Evolutionary conservation across 2,888 invertebrate species (phyloP).

Genomic region (Machimus atricapillus): DNA sequence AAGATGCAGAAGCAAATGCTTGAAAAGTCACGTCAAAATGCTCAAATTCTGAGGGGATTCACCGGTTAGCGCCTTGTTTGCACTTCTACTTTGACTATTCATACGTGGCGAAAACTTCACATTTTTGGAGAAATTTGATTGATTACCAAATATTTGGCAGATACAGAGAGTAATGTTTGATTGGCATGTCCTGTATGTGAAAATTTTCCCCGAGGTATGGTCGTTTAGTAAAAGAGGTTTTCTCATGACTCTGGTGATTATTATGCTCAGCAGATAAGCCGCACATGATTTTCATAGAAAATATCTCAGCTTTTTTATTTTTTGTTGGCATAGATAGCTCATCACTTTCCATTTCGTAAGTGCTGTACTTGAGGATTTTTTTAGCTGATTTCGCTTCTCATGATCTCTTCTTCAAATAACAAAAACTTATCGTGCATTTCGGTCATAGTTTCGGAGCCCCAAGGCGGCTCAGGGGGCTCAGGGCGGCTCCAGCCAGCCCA

Average conservation of each 20-base stretch:
- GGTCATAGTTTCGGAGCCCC: not conserved
- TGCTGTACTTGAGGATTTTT: not conserved
- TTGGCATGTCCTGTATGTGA: not conserved
- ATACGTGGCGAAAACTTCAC: not conserved
- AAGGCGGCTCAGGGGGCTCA: not conserved
- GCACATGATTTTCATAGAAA: not conserved
- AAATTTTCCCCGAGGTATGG: not conserved
- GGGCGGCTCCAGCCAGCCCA: not conserved
- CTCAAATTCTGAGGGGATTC: not conserved
- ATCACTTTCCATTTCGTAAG: not conserved
- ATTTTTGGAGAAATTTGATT: not conserved
- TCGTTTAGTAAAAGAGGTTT: not conserved
- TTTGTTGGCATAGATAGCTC: not conserved
- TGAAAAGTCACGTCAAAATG: not conserved
- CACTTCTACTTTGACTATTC: not conserved
- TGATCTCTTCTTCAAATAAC: not conserved
- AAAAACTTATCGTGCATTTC: not conserved
- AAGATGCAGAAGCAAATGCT: not conserved
- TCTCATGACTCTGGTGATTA: not conserved
- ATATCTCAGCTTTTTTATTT: not conserved
- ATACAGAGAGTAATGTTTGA: not conserved
- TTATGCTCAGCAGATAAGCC: not conserved
- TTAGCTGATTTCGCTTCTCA: not conserved
- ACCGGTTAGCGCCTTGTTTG: not conserved
- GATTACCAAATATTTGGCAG: not conserved